phyloP scores from a whole-genome alignment of 2,888 invertebrate species.

The Leucophora obtusa region DNA sequence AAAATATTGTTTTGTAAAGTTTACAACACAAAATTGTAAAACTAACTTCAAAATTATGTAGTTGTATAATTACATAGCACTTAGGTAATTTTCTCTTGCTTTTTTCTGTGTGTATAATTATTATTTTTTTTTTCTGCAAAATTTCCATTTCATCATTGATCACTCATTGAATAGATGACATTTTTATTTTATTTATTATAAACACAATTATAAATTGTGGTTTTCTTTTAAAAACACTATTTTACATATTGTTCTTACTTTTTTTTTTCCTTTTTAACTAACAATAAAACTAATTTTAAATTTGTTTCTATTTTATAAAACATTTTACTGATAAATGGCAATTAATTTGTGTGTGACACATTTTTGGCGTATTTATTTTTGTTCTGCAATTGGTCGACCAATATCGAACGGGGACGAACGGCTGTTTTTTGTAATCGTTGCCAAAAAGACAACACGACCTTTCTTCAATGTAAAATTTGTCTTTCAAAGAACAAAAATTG shows the following conservation, averaged over 20 bases:
- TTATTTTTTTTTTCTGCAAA: too few species aligned
- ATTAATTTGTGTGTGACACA: slow-evolving; percentile 56
- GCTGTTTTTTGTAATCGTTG: slow-evolving; percentile 24
- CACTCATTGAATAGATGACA: slow-evolving; percentile 52
- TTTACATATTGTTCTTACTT: slow-evolving; percentile 10
- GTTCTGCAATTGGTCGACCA: too few species aligned
- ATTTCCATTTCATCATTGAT: slow-evolving; percentile 53
- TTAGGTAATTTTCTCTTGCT: too few species aligned
- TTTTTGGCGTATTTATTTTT: slow-evolving; percentile 25
- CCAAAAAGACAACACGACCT: slow-evolving; percentile 57
- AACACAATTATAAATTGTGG: slow-evolving; percentile 46
- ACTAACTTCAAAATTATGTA: too few species aligned
- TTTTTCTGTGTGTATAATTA: too few species aligned
- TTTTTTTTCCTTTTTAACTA: slow-evolving; percentile 9
- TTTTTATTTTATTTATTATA: slow-evolving; percentile 30
- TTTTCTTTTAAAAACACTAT: slow-evolving; percentile 23
- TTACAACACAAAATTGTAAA: too few species aligned
- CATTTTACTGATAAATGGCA: slow-evolving; percentile 31
- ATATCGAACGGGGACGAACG: slow-evolving; percentile 26
- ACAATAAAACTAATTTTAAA: slow-evolving; percentile 2
- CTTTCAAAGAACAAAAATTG: slow-evolving; percentile 12
- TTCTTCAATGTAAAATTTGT: slow-evolving; percentile 35
- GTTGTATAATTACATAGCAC: too few species aligned
- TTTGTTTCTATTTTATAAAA: background rate
- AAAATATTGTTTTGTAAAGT: too few species aligned